Evolutionary conservation across 2,113 vertebrate genomes (phyloP), one percentile per base, ranked within the genome.

Genomic region (Sylvietta virens): DNA sequence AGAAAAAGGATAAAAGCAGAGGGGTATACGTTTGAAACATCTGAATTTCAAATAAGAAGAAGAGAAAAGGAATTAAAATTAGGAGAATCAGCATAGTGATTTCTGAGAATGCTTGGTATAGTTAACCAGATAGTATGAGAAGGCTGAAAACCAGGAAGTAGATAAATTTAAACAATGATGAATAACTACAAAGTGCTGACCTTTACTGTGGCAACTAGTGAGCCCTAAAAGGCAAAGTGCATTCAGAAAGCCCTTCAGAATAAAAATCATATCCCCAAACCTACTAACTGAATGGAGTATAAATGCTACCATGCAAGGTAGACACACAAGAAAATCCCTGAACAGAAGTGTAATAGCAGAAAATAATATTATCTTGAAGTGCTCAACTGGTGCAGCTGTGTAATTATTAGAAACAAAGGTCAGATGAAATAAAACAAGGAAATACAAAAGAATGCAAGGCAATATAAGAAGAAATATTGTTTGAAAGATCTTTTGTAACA

Each of bases 61-160:
- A 78, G 22, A 21, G 61, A 17, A 50, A 78, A 26, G 30, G 66
- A 91, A 91, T 69, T 62, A 56, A 65, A 92, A 80, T 85, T 6
- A 74, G 30, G 23, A 74, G 51, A 81, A 77, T 81, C 80, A 94
- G 79, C 87, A 83, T 0, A 71, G 13, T 8, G 24, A 64, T 54
- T 83, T 89, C 81, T 45, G 64, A 83, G 93, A 95, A 83, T 48
- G 47, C 44, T 79, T 87, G 39, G 47, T 70, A 44, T 24, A 67
- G 67, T 73, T 77, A 88, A 93, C 30, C 21, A 83, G 82, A 95
- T 44, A 13, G 56, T 27, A 79, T 20, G 4, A 72, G 61, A 81
- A 86, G 56, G 51, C 37, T 80, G 23, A 83, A 93, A 93, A 95
- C 15, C 18, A 86, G 51, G 87, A 96, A 94, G 74, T 45, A 79